These are phyloP conservation scores for Pyrochroa serraticornis DNA, from an alignment of 2,888 invertebrate genomes.

Conservation along the genomic window DNA sequence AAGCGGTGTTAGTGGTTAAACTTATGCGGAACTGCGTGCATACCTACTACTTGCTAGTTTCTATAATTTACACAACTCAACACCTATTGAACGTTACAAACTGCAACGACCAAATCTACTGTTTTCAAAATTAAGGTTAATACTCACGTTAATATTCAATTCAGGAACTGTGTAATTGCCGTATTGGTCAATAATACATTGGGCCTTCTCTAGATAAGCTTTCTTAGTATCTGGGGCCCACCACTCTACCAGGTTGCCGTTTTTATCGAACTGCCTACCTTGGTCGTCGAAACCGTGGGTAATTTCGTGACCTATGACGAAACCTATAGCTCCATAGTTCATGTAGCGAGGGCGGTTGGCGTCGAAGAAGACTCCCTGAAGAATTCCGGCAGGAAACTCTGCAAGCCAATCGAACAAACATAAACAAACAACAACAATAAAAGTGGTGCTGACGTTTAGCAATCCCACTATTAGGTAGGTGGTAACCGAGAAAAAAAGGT, in stretches of 20 bases:
- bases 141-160: constrained; percentile 74
- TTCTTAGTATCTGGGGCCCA: constrained; percentile 86
- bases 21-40: constrained; percentile 13
- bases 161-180: constrained; percentile 85
- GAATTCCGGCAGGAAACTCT: constrained; percentile 94
- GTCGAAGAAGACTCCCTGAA: constrained; percentile 91
- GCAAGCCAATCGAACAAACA: constrained; percentile 31
- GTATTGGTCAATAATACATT: constrained; percentile 93
- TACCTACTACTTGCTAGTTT: not conserved
- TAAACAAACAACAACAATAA: not conserved
- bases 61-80: not conserved
- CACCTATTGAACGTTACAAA: not conserved
- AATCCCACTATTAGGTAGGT: too few species aligned
- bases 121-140: too few species aligned
- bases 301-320: constrained; percentile 91
- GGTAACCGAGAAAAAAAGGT: too few species aligned
- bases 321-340: constrained; percentile 92
- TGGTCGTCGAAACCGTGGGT: constrained; percentile 90
- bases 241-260: constrained; percentile 92
- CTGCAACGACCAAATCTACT: constrained; percentile 1
- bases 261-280: constrained; percentile 90
- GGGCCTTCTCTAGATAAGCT: constrained; percentile 81
- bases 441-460: too few species aligned
- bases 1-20: constrained; percentile 29
- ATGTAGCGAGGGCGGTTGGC: constrained; percentile 87